phyloP scores from a whole-genome alignment of 2,113 vertebrate genomes.

The Rhadina sibilatrix region DNA sequence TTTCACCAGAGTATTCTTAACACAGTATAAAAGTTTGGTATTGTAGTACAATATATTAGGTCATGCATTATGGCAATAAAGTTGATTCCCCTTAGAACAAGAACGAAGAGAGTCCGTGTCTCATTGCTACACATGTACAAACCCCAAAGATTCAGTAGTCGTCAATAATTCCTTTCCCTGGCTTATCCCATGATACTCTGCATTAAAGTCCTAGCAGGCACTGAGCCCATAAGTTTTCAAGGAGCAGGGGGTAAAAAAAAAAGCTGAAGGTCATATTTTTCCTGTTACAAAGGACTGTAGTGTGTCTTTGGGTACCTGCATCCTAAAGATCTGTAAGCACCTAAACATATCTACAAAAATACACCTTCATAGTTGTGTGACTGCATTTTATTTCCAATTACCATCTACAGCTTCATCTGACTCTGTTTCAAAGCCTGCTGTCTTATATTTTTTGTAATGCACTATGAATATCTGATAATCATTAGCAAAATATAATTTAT shows the following conservation, averaged over 20 bases:
- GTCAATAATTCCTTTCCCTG: not conserved
- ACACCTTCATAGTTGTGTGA: accelerated
- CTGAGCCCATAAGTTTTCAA: not conserved
- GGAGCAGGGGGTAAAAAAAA: not conserved
- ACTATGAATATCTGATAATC: not conserved
- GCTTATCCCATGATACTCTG: not conserved
- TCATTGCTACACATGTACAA: not conserved
- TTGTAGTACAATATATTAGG: not conserved
- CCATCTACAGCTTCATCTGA: not conserved
- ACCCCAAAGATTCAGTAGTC: not conserved
- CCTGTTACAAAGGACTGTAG: not conserved
- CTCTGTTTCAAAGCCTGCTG: not conserved
- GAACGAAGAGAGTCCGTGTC: not conserved
- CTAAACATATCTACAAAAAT: not conserved
- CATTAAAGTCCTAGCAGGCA: not conserved
- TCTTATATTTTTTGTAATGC: not conserved
- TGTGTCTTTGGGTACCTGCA: not conserved
- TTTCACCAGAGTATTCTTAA: not conserved
- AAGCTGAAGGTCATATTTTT: not conserved
- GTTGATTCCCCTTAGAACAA: not conserved
- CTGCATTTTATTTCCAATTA: not conserved
- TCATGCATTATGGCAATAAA: not conserved
- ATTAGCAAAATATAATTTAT: not conserved
- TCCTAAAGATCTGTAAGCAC: not conserved
- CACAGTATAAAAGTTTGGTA: not conserved